Evolutionary conservation across 2,113 vertebrate genomes (phyloP), one percentile per base, ranked within the genome.

Genomic region (Neolamprologus longior): DNA sequence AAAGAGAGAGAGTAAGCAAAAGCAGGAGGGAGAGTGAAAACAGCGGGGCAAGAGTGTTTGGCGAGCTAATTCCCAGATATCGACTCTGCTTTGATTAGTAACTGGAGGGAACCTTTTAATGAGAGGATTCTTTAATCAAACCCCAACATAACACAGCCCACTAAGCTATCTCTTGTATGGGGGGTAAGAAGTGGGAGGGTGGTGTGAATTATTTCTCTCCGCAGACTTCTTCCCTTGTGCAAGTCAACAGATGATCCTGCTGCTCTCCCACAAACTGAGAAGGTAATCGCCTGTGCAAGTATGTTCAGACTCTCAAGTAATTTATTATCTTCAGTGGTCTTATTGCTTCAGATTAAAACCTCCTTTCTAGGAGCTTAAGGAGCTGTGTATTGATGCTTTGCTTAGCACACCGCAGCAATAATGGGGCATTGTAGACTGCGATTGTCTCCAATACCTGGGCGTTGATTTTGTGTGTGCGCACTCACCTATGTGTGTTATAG

Each of bases 21-120:
- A 91, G 53, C 26, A 81, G 28, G 66, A 54, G 15, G 19, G 53
- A 83, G 83, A 76, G 84, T 78, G 33, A 89, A 90, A 94, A 86
- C 90, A 91, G 88, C 89, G 63, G 83, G 90, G 80, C 55, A 26
- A 87, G 83, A 94, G 89, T 89, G 89, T 94, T 93, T 93, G 93
- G 90, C 10, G 45, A 93, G 87, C 85, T 92, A 94, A 94, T 93
- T 95, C 93, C 89, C 89, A 92, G 93, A 95, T 93, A 94, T 94
- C 82, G 88, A 92, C 91, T 87, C 54, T 57, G 90, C 91, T 95
- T 95, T 95, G 93, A 96, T 95, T 95, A 92, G 87, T 90, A 93
- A 95, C 94, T 94, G 89, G 92, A 93, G 95, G 95, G 94, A 92
- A 92, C 82, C 90, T 95, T 96, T 96, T 95, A 96, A 96, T 95